Percentiles rank a stretch among this genome's conserved stretches.
Evolutionary conservation across 2,113 vertebrate genomes (phyloP).

Genomic region (Myotis yumanensis): DNA sequence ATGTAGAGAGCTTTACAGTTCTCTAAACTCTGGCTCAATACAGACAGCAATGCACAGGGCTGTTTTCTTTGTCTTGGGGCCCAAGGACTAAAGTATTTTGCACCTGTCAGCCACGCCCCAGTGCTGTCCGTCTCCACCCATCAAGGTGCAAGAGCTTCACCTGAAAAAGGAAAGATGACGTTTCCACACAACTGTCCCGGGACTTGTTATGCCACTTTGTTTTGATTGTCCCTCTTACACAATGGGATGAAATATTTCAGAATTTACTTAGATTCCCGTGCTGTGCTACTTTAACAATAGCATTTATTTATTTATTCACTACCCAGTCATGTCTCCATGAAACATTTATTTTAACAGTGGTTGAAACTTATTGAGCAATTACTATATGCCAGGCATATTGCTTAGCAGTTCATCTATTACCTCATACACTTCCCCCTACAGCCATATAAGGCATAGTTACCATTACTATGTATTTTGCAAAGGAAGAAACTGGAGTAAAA

Average conservation of each 20-base stretch:
- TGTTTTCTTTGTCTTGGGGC: background rate
- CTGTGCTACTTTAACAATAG: background rate
- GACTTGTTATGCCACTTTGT: background rate
- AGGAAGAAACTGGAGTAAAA: background rate
- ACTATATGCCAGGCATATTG: background rate
- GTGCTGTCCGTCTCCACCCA: conserved; percentile 11
- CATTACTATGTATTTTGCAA: background rate
- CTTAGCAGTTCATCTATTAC: background rate
- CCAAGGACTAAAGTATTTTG: background rate
- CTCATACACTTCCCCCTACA: too few species aligned
- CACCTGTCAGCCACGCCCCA: background rate
- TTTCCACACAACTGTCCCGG: background rate
- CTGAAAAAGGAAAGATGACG: conserved; percentile 22
- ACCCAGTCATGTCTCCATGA: background rate
- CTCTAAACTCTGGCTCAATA: background rate
- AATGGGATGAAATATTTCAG: background rate
- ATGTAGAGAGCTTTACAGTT: background rate
- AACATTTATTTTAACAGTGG: background rate
- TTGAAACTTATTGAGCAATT: background rate
- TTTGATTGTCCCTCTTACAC: background rate
- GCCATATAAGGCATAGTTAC: fast-evolving
- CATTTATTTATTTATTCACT: background rate
- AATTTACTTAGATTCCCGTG: background rate
- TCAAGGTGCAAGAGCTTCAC: conserved; percentile 44
- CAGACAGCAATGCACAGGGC: background rate